Evolutionary conservation across 2,888 invertebrate genomes (phyloP), one percentile per base, ranked within the genome.

Genomic region (Andrena chrysosceles): DNA sequence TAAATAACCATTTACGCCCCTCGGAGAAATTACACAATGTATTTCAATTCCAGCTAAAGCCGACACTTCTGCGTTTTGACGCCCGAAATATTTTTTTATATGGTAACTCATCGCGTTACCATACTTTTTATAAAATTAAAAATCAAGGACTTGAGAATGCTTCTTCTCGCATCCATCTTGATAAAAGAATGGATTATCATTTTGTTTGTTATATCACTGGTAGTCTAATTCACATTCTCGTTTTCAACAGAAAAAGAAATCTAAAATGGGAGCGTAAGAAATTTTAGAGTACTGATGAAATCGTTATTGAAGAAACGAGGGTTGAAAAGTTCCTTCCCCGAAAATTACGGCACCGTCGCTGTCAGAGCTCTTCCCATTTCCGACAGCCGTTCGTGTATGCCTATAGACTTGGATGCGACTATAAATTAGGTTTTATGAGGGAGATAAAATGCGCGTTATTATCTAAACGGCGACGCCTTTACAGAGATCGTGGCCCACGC

Each of bases 381-480:
- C 91, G 89, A 84, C 86, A 79, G 70, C 72, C 77, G 84, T 83
- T 77, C 89, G 88, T 92, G 91, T 89, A 91, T 91, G 90, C 91
- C 92, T 90, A 92, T 93, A 91, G 93, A 93, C 92, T 91, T 87
- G 91, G 90, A 92, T 92, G 92, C 89, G 90, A 91, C 91, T 90
- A 92, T 93, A 93, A 93, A 93, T 93, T 93, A 93, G 90, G 91
- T 93, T 93, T 93, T 93, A 93, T 92, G 93, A 93, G 93, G 91
- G 90, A 93, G 93, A 93, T 93, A 93, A 93, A 93, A 93, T 92
- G 92, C 93, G 91, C 93, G 92, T 93, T 93, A 93, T 93, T 93
- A 93, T 93, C 93, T 93, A 93, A 93, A 93, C 93, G 93, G 93
- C 93, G 91, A 90, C 91, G 92, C 91, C 91, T 91, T 93, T 92